Conservation (phyloP, 1,140 invertebrate species). For the fruit fly (Drosophila melanogaster) region Release_6_plus_ISO1_MT NC_004354.4:2634001-2634500, state of each 20-base stretch:
- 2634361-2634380: constrained; percentile 32
- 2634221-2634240: constrained; percentile 67
- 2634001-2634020: constrained; percentile 35
- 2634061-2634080: constrained; percentile 37
- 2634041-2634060: constrained; percentile 52
- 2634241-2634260: constrained; percentile 58
- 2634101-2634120: constrained; percentile 23
- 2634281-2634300: constrained; percentile 72
- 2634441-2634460: constrained; percentile 11
- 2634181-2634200: constrained; percentile 30
- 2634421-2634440: constrained; percentile 7
- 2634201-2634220: constrained; percentile 80
- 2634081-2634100: constrained; percentile 44
- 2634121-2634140: constrained; percentile 46
- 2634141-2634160: constrained; percentile 8
- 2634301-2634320: constrained; percentile 56
- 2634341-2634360: constrained; percentile 20
- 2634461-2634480: constrained; percentile 21
- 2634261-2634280: constrained; percentile 76
- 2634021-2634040: constrained; percentile 37
- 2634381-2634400: constrained; percentile 26
- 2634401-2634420: constrained; percentile 24
- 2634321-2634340: constrained; percentile 63
- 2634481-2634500: constrained; percentile 33
- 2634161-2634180: constrained; percentile 55